Base-by-base conservation (phyloP, 2,797 vertebrate genomes). In the Dromococcyx pavoninus region DNA sequence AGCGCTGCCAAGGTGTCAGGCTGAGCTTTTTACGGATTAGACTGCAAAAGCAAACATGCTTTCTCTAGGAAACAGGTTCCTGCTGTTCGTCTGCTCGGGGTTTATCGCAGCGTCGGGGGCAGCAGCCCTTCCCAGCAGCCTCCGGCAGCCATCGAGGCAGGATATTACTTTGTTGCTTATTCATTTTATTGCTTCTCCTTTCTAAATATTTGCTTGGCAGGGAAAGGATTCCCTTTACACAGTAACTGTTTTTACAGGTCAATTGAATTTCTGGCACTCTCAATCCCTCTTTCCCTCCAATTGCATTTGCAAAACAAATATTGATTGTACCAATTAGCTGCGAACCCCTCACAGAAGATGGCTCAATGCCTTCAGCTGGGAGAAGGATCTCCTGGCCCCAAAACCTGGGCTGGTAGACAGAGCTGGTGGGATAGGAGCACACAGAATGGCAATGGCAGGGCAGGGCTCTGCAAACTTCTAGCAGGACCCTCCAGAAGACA, bases 241-340 rank as follows among this genome's bases (percentile, higher is more conserved):
- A 43, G 28, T 64, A 94, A 94, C 87, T 93, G 89, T 64, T 84
- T 90, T 97, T 76, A 88, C 77, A 93, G 86, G 89, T 75, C 79
- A 85, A 83, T 92, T 97, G 94, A 94, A 93, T 97, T 97, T 97
- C 97, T 97, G 96, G 95, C 56, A 22, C 92, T 92, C 88, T 93
- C 94, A 79, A 93, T 91, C 85, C 90, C 80, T 95, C 92, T 93
- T 95, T 89, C 91, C 54, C 81, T 96, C 86, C 78, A 91, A 96
- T 96, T 83, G 66, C 73, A 94, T 80, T 96, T 87, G 90, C 92
- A 97, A 97, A 97, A 94, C 70, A 93, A 94, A 93, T 97, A 96
- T 91, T 89, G 83, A 88, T 96, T 91, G 83, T 95, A 76, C 51
- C 85, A 97, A 94, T 95, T 97, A 97, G 91, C 93, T 93, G 58